These are phyloP conservation scores for Leptinotarsa texana DNA, from an alignment of 1,140 invertebrate genomes.

Conservation along the genomic window DNA sequence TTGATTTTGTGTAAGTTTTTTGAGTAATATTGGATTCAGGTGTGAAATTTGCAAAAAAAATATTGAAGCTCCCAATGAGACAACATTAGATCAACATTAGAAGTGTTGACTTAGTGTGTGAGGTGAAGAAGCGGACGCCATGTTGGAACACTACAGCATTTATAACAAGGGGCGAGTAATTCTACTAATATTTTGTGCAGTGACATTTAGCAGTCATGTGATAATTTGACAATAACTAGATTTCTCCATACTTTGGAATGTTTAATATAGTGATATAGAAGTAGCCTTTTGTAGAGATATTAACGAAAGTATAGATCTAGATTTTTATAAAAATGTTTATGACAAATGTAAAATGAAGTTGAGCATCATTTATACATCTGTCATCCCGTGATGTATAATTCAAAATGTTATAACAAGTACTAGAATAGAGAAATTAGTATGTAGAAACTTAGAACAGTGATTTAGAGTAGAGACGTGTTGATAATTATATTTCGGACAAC, in stretches of 20 bases:
- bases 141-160: constrained; percentile 46
- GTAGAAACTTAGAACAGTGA: constrained; percentile 27
- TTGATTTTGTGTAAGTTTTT: neutral
- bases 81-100: constrained; percentile 29
- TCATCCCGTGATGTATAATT: neutral
- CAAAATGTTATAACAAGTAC: constrained; percentile 27
- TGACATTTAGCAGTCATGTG: constrained; percentile 51
- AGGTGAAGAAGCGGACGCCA: constrained; percentile 44
- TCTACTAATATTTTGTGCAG: constrained; percentile 47
- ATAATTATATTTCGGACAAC: constrained; percentile 18
- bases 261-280: constrained; percentile 48
- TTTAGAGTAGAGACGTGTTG: constrained; percentile 25
- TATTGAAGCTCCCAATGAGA: constrained; percentile 7
- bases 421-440: constrained; percentile 37
- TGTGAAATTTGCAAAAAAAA: constrained; percentile 17
- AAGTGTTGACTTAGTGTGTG: constrained; percentile 47
- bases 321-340: constrained; percentile 35
- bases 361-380: neutral
- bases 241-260: constrained; percentile 33
- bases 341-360: constrained; percentile 33
- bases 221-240: constrained; percentile 39
- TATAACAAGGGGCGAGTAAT: constrained; percentile 52
- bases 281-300: constrained; percentile 31
- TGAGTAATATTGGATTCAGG: neutral
- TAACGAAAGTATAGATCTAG: constrained; percentile 30